Conservation (phyloP, 2,888 invertebrate species). For the Zygothrica quintamaculata region DNA sequence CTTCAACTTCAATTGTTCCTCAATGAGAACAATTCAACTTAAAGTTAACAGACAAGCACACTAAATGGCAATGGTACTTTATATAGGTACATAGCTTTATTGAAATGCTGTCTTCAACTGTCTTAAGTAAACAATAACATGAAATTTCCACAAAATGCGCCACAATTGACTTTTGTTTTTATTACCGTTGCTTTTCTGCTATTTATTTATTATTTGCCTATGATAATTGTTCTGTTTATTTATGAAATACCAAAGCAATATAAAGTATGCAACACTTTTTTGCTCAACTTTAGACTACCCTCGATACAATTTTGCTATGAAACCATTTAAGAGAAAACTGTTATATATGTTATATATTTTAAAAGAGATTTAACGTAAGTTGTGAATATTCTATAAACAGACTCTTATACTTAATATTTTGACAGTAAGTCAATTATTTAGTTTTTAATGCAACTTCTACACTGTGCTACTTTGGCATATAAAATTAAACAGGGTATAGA, state of each 20-base stretch:
- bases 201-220: slow-evolving; percentile 73
- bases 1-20: slow-evolving; percentile 37
- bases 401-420: too few relatives aligned
- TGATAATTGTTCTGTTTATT: slow-evolving; percentile 77
- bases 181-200: slow-evolving; percentile 52
- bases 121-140: slow-evolving; percentile 44
- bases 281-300: too few relatives aligned
- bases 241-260: slow-evolving; percentile 51
- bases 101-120: slow-evolving; percentile 26
- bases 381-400: too few relatives aligned
- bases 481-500: too few relatives aligned
- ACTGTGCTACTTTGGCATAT: too few relatives aligned
- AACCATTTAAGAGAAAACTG: too few relatives aligned
- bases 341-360: too few relatives aligned
- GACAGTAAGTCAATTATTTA: too few relatives aligned
- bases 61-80: neutral
- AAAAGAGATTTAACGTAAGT: too few relatives aligned
- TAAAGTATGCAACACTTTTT: too few relatives aligned
- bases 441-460: too few relatives aligned
- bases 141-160: slow-evolving; percentile 52
- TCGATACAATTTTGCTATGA: too few relatives aligned
- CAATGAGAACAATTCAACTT: slow-evolving; percentile 60
- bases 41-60: slow-evolving; percentile 41
- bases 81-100: neutral
- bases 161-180: slow-evolving; percentile 70